Conservation (phyloP, 2,797 vertebrate species). For the Alauda arvensis region DNA sequence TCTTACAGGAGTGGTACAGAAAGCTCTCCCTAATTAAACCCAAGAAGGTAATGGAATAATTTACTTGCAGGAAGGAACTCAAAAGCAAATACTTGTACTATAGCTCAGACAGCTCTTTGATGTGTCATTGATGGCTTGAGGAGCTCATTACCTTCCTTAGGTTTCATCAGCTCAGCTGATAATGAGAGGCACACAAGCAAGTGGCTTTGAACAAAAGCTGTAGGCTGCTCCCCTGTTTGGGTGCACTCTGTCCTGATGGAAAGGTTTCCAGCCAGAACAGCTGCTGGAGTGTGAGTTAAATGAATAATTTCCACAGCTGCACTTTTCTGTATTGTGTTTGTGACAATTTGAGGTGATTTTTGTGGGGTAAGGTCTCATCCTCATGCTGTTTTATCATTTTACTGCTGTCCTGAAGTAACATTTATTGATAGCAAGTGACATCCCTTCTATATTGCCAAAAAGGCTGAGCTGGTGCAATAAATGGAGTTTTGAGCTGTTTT, state of each 20-base stretch:
- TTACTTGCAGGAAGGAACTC: background rate
- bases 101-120: background rate
- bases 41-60: background rate
- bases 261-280: background rate
- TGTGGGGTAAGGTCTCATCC: background rate
- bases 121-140: background rate
- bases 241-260: background rate
- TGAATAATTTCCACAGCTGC: background rate
- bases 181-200: background rate
- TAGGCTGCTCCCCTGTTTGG: background rate
- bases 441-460: background rate
- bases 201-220: background rate
- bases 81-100: background rate
- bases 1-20: background rate
- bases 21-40: background rate
- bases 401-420: background rate
- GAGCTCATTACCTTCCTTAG: background rate
- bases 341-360: rapidly evolving
- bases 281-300: background rate
- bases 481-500: background rate
- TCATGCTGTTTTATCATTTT: background rate
- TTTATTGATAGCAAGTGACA: background rate
- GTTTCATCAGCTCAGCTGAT: background rate
- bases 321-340: rapidly evolving
- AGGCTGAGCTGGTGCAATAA: background rate